phyloP scores from a whole-genome alignment of 2,113 vertebrate species.

The Otolemur garnettii region DNA sequence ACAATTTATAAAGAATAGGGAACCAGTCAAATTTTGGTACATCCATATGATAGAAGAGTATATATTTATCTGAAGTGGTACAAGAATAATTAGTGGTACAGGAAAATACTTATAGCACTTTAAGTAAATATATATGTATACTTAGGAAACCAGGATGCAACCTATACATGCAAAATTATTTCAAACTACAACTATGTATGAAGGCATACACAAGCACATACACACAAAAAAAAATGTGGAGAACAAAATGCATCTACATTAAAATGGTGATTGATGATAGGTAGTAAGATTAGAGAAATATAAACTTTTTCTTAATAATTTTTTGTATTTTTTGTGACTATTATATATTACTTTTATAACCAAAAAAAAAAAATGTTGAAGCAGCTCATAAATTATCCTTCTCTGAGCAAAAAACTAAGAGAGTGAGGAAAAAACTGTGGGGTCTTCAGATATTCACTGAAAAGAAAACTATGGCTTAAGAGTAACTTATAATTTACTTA shows the following conservation, averaged over 20 bases:
- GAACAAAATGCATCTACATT: not conserved
- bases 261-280: not conserved
- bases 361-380: not conserved
- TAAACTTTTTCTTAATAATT: constrained; percentile 19
- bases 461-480: constrained; percentile 21
- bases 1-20: not conserved
- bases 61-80: not conserved
- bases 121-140: not conserved
- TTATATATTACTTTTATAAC: not conserved
- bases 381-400: constrained; percentile 16
- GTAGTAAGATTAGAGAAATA: not conserved
- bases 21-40: not conserved
- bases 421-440: not conserved
- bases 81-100: not conserved
- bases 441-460: not conserved
- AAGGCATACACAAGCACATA: not conserved
- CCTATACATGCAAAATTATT: not conserved
- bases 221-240: not conserved
- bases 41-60: not conserved
- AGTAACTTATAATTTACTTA: constrained; percentile 6
- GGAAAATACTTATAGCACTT: not conserved
- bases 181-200: not conserved
- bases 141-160: not conserved
- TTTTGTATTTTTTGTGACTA: not conserved
- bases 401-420: constrained; percentile 41